Conservation (phyloP, 2,888 invertebrate genomes). For the Mylabris sibirica region DNA sequence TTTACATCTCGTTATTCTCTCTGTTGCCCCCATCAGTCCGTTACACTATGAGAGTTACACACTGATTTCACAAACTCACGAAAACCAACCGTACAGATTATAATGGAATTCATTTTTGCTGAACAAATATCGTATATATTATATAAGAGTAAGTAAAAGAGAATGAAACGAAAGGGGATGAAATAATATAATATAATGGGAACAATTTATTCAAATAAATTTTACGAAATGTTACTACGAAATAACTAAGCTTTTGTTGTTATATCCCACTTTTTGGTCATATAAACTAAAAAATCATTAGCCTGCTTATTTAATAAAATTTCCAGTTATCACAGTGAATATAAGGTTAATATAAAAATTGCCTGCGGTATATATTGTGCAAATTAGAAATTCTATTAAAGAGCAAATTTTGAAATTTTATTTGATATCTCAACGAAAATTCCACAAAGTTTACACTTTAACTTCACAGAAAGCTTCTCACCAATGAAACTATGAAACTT, state of each 20-base stretch:
- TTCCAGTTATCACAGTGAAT: neutral
- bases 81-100: conserved; percentile 34
- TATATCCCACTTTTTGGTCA: neutral
- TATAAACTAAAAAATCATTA: neutral
- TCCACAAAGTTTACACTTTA: neutral
- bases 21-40: conserved; percentile 42
- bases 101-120: conserved; percentile 36
- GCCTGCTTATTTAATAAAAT: neutral
- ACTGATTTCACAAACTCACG: conserved; percentile 40
- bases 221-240: neutral
- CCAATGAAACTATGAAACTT: neutral
- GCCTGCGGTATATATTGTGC: neutral
- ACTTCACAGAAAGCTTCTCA: neutral
- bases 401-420: neutral
- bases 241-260: neutral
- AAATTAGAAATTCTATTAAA: conserved; percentile 4
- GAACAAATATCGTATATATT: conserved; percentile 33
- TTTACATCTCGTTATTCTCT: conserved; percentile 61
- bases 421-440: neutral
- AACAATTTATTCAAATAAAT: neutral
- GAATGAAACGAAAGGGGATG: neutral
- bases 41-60: conserved; percentile 30
- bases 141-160: conserved; percentile 23
- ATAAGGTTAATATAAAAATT: neutral
- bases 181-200: neutral